Base-by-base conservation (phyloP, 2,113 vertebrate species). In the Gallinago paraguaiae region DNA sequence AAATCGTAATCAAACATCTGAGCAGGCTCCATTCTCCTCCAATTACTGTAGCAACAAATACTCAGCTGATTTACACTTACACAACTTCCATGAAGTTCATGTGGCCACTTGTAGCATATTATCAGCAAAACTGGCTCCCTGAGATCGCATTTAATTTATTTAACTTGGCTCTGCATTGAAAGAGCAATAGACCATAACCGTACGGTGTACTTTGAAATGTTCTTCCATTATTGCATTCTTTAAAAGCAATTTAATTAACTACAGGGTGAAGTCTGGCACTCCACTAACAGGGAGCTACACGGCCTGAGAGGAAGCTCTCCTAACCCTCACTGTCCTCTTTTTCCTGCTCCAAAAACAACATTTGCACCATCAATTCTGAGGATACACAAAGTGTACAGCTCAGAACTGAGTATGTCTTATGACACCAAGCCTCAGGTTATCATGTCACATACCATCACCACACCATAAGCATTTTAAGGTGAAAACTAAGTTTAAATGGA, bases 241-340 rank as follows among this genome's bases (percentile, higher is more conserved):
- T 82, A 92, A 86, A 92, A 51, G 24, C n/a, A 83, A 60, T 88
- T 93, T 88, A 92, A 92, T 77, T 76, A 93, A 93, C 76, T 84
- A 64, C n/a, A 79, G 46, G 6, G 23, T 85, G 31, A 94, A 90
- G 35, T 53, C 82, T 85, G 53, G 30, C 50, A 50, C 35, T 93
- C 83, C 50, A 70, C 15, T 69, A 90, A 79, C 50, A 80, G 54
- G n/a, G 18, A 74, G 37, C 54, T 90, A 69, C 6, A 11, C 4
- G 61, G 72, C 41, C 75, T 60, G 61, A 51, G 70, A 83, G 16
- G 18, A 45, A 78, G 41, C 31, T 45, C 39, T 82, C 31, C 12
- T 64, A 94, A 63, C 13, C 27, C 27, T 80, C 64, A 39, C 43
- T 27, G 48, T 22, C 22, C 45, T 78, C 28, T 87, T 54, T 67